These are phyloP conservation scores for Glomeris maerens DNA, from an alignment of 1,140 invertebrate genomes.

Conservation along the genomic window DNA sequence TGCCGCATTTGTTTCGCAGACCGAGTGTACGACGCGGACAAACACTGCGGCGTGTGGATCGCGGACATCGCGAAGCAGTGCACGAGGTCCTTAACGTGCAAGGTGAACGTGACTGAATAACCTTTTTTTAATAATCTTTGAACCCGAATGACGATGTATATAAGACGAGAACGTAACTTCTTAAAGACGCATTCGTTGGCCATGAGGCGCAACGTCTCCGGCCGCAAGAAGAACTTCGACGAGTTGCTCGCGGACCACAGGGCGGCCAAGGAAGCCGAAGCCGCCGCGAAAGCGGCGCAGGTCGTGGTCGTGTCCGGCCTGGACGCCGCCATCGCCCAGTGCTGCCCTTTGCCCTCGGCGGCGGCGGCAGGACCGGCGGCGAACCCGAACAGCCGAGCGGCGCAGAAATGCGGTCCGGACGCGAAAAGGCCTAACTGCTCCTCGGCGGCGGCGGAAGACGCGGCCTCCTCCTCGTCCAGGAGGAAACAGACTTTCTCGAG, in stretches of 20 bases:
- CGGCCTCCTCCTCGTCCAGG: too few species aligned
- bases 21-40: conserved; percentile 61
- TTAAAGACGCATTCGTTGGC: conserved; percentile 54
- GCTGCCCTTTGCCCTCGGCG: too few species aligned
- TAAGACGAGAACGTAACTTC: background rate
- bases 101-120: conserved; percentile 28
- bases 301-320: too few species aligned
- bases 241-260: conserved; percentile 59
- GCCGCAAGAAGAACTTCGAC: conserved; percentile 61
- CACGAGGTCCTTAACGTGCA: conserved; percentile 66
- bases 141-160: background rate
- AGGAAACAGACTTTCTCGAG: too few species aligned
- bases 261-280: conserved; percentile 44
- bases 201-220: conserved; percentile 51
- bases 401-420: too few species aligned
- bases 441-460: too few species aligned
- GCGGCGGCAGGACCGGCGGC: too few species aligned
- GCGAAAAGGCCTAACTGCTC: too few species aligned
- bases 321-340: too few species aligned
- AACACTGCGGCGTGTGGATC: conserved; percentile 61
- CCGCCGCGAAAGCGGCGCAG: conserved; percentile 17
- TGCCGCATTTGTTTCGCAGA: conserved; percentile 28
- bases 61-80: conserved; percentile 54
- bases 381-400: too few species aligned
- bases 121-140: background rate